phyloP scores from a whole-genome alignment of 2,113 vertebrate species.

The Microcebus lehilahytsara region DNA sequence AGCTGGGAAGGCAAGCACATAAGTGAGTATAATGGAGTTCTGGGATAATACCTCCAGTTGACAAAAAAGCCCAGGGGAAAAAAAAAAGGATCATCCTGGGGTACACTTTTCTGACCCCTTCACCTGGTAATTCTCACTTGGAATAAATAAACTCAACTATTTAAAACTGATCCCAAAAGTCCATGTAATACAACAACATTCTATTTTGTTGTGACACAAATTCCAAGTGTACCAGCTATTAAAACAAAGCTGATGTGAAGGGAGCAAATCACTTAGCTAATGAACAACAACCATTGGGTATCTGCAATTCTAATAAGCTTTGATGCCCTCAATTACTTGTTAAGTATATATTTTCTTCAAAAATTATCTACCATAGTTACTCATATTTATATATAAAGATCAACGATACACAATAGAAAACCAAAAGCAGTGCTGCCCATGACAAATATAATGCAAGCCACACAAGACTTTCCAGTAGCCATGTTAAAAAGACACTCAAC shows the following conservation, averaged over 20 bases:
- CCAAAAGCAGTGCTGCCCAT: neutral
- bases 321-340: neutral
- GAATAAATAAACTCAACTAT: neutral
- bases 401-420: neutral
- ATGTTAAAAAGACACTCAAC: neutral
- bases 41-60: neutral
- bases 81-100: neutral
- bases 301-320: neutral
- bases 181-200: neutral
- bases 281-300: neutral
- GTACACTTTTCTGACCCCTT: neutral
- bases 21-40: neutral
- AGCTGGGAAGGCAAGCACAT: slow-evolving; percentile 82
- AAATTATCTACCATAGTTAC: neutral
- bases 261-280: neutral
- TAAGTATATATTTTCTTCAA: neutral
- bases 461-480: accelerated
- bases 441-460: neutral
- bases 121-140: neutral
- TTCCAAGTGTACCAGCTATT: neutral
- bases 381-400: neutral
- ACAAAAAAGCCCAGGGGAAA: neutral
- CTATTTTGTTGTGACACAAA: neutral
- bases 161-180: neutral
- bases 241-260: neutral